A percentile compares a stretch with the other conserved stretches of the same genome.
These are phyloP conservation scores for Tinamus major DNA, from an alignment of 2,797 vertebrate genomes.

Conservation along the genomic window DNA sequence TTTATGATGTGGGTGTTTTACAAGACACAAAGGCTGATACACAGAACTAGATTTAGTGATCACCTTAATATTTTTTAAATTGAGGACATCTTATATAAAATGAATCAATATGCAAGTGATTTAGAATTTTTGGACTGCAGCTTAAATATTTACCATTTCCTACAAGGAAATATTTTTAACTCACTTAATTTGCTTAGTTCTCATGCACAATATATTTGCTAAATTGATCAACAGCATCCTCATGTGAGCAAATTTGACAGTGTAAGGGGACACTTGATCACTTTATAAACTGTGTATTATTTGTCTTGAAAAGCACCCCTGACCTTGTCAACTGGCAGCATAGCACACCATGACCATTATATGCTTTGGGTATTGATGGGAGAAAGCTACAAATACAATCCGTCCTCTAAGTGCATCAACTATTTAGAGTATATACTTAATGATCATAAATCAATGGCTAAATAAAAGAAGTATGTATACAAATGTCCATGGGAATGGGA, in stretches of 20 bases:
- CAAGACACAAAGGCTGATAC: background rate
- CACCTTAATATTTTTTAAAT: background rate
- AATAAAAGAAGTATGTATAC: background rate
- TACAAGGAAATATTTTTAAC: background rate
- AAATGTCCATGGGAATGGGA: background rate
- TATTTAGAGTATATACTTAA: background rate
- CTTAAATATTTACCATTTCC: background rate
- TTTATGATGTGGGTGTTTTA: background rate
- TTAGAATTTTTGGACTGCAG: rapidly evolving
- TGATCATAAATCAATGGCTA: background rate
- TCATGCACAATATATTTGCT: background rate
- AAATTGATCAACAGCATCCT: background rate
- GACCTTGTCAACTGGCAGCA: background rate
- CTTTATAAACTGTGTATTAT: background rate
- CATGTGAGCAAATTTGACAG: background rate
- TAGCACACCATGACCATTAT: background rate
- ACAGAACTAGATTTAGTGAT: background rate
- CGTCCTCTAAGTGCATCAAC: conserved; percentile 21
- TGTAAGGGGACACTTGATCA: background rate
- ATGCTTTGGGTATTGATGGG: background rate
- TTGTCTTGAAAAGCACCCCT: background rate
- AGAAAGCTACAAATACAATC: background rate
- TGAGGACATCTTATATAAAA: background rate
- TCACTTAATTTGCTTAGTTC: background rate
- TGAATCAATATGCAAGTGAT: background rate